Conservation (phyloP, 2,888 invertebrate species). For the Parnassius apollo region DNA sequence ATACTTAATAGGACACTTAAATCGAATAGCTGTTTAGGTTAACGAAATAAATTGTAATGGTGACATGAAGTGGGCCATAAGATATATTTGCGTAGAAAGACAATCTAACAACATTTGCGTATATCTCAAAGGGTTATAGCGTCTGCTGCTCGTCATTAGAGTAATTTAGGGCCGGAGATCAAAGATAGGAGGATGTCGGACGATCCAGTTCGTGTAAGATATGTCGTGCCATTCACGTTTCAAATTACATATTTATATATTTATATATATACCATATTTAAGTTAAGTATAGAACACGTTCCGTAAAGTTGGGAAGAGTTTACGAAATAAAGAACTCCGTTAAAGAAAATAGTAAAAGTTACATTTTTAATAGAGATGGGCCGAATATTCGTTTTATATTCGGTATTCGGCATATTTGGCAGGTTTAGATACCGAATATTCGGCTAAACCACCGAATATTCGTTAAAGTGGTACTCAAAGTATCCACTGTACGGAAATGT, state of each 20-base stretch:
- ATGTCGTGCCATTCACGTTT: conserved; percentile 28
- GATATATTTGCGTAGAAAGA: conserved; percentile 50
- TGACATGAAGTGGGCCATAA: conserved; percentile 50
- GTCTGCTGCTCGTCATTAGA: conserved; percentile 43
- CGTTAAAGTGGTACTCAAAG: too few species aligned
- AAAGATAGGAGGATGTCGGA: conserved; percentile 49
- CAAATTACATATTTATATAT: conserved; percentile 7
- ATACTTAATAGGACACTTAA: too few species aligned
- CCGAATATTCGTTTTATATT: too few species aligned
- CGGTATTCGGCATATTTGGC: too few species aligned
- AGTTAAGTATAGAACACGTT: not conserved
- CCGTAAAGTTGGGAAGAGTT: not conserved
- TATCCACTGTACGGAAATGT: too few species aligned
- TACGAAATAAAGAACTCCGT: conserved; percentile 7
- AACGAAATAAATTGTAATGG: conserved; percentile 41
- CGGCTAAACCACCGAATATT: too few species aligned
- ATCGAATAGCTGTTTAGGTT: not conserved
- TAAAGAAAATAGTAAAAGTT: conserved; percentile 19
- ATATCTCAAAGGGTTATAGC: conserved; percentile 49
- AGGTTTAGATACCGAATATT: too few species aligned
- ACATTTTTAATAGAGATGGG: not conserved
- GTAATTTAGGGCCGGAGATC: conserved; percentile 52
- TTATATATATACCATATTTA: conserved; percentile 1
- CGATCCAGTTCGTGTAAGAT: conserved; percentile 43
- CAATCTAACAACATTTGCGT: conserved; percentile 45